A percentile compares a stretch with the other conserved stretches of the same genome.
Conservation (phyloP, 2,888 invertebrate species). For the Allolobophora icterica region DNA sequence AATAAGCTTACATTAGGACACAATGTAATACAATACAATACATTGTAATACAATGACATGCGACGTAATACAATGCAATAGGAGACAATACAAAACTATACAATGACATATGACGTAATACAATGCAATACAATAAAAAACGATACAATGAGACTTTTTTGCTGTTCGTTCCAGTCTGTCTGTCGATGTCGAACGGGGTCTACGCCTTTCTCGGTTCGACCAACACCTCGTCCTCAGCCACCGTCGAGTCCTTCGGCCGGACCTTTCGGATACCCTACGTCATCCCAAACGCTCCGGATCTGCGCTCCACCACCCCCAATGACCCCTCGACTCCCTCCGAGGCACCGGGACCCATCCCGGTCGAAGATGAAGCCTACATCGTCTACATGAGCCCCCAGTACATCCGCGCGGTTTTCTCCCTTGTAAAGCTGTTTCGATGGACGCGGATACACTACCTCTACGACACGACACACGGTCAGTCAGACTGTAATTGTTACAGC, state of each 20-base stretch:
- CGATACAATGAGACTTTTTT: not conserved
- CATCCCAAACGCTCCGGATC: not conserved
- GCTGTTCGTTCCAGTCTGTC: not conserved
- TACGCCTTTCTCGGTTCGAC: not conserved
- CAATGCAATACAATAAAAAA: not conserved
- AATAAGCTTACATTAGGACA: not conserved
- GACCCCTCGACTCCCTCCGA: not conserved
- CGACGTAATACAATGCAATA: too few relatives aligned
- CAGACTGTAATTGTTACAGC: not conserved
- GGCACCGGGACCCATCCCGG: not conserved
- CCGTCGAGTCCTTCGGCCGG: not conserved
- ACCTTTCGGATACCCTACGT: slow-evolving; percentile 12
- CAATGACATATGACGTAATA: not conserved
- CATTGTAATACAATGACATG: too few relatives aligned
- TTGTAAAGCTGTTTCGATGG: not conserved
- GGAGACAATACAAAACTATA: too few relatives aligned
- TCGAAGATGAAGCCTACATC: not conserved
- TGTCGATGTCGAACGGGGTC: slow-evolving; percentile 4
- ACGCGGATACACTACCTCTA: not conserved
- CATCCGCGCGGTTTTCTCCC: not conserved
- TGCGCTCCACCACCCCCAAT: not conserved
- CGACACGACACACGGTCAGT: not conserved
- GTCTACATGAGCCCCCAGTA: slow-evolving; percentile 20
- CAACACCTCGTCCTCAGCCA: not conserved
- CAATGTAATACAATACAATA: not conserved